These are phyloP conservation scores for Petrocephalus sullivani DNA, from an alignment of 2,797 vertebrate species.

Conservation along the genomic window DNA sequence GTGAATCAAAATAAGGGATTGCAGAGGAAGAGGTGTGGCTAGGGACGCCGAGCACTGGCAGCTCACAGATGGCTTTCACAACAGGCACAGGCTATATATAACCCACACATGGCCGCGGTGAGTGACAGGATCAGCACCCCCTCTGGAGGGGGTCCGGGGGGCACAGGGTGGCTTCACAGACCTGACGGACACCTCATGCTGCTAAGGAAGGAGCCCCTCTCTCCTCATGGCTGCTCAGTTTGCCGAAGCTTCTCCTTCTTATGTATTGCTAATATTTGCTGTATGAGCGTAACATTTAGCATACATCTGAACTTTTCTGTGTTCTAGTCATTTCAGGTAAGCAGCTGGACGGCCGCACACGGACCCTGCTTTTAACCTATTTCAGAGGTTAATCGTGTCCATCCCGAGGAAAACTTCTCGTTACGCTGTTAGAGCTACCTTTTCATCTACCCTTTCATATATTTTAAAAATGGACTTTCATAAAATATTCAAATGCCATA, in stretches of 20 bases:
- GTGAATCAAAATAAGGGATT: background rate
- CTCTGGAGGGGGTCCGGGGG: background rate
- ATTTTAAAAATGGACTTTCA: background rate
- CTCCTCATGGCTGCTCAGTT: background rate
- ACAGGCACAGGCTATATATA: slow-evolving; percentile 23
- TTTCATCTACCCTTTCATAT: background rate
- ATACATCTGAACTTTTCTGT: background rate
- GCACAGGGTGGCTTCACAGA: background rate
- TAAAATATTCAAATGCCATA: background rate
- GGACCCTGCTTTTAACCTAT: background rate
- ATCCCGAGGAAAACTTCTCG: background rate
- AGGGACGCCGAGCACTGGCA: background rate
- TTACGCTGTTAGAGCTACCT: background rate
- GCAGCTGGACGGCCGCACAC: background rate
- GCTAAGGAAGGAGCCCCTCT: background rate
- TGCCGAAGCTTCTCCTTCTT: background rate
- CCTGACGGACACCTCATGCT: background rate
- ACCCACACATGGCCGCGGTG: background rate
- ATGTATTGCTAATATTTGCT: background rate
- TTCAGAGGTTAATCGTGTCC: background rate
- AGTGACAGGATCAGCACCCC: slow-evolving; percentile 19
- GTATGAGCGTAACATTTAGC: background rate
- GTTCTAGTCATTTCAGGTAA: background rate
- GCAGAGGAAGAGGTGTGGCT: background rate
- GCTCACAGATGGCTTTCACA: slow-evolving; percentile 25